Evolutionary conservation across 1,140 invertebrate genomes (phyloP), one percentile per base, ranked within the genome.

Genomic region (Probaryconus sp.): DNA sequence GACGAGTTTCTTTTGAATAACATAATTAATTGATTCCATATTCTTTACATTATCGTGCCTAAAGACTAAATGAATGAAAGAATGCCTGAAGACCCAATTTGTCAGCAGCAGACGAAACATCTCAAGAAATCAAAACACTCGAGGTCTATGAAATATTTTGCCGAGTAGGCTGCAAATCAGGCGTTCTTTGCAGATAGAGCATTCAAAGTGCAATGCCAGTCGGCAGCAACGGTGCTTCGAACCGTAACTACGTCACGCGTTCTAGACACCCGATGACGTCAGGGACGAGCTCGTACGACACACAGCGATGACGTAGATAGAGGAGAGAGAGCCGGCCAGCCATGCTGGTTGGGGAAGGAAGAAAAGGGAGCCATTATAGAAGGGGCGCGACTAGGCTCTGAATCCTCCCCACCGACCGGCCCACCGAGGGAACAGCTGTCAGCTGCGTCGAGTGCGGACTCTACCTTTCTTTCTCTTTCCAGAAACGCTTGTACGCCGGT

Each of bases 341-440:
- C 86, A 88, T 88, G 80, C 84, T 88, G 85, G 80, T 85, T 86
- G 81, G 85, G 86, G 85, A 87, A 88, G 84, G 84, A 88, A 87
- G 85, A 85, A 88, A 87, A 87, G 85, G 86, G 85, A 88, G 86
- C 86, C 86, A 88, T 88, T 88, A 88, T 88, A 86, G 86, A 88
- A 88, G 86, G 86, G 86, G 86, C 86, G 86, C 86, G 86, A 87
- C 86, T 88, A 88, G 85, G 84, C 81, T 74, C 71, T 86, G 85
- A 87, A 87, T 88, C 86, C 85, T 87, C 85, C 86, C 85, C 82
- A 79, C 85, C 85, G 85, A 81, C 83, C 85, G 84, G 85, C 85
- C 86, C 87, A 87, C 85, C 85, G 83, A 85, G 82, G 84, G 85
- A 87, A 87, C 87, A 87, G 85, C 85, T 87, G 85, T 87, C 85